Conservation (phyloP, 2,888 invertebrate species). For the Chaitophorus viminalis region DNA sequence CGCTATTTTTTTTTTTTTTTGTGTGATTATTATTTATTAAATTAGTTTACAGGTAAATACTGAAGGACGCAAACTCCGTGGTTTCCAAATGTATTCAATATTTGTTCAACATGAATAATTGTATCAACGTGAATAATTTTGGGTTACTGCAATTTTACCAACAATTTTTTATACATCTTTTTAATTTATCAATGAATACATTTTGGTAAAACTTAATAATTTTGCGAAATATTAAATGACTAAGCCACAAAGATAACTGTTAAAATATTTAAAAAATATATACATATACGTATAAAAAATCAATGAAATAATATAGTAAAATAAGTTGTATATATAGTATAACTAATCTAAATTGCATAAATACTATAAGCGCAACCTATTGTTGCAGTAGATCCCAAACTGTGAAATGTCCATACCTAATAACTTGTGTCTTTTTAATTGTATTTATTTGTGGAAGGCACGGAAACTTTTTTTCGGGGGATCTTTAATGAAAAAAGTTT, state of each 20-base stretch:
- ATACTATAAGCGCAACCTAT: too few relatives aligned
- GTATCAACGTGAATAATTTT: background rate
- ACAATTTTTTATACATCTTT: background rate
- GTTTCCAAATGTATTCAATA: background rate
- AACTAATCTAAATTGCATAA: too few relatives aligned
- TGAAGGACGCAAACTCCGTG: background rate
- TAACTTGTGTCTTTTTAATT: too few relatives aligned
- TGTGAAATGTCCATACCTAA: too few relatives aligned
- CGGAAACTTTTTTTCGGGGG: too few relatives aligned
- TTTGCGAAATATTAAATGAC: background rate
- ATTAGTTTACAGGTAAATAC: slow-evolving; percentile 5
- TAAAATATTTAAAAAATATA: background rate
- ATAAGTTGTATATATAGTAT: too few relatives aligned
- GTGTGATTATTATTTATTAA: slow-evolving; percentile 23
- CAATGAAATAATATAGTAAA: background rate
- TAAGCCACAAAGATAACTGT: background rate
- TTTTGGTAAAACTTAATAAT: background rate
- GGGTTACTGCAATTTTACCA: background rate
- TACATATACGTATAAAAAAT: background rate
- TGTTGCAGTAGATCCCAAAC: too few relatives aligned
- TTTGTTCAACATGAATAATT: background rate
- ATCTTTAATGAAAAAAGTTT: too few relatives aligned
- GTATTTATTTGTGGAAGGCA: too few relatives aligned
- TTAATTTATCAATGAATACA: background rate
- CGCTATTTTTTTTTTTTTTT: background rate